Conservation (phyloP, 2,888 invertebrate species). For the Drosophila dives region DNA sequence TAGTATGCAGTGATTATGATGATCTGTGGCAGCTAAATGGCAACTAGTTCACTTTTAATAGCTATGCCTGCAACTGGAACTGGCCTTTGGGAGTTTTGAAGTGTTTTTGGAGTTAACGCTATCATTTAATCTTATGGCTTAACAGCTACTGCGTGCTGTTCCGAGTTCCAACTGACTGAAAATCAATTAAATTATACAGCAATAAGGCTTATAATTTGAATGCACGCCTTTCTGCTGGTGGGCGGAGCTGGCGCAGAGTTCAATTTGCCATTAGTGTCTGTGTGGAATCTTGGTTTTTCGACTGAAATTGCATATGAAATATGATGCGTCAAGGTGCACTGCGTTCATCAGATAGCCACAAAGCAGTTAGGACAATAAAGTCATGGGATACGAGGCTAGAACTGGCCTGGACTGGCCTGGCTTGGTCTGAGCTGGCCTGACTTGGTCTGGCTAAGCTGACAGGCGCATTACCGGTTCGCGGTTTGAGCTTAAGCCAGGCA, state of each 20-base stretch:
- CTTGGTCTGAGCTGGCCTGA: background rate
- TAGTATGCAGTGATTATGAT: constrained; percentile 40
- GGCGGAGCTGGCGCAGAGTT: constrained; percentile 3
- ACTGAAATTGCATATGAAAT: constrained; percentile 63
- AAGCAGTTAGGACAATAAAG: constrained; percentile 53
- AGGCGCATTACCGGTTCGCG: constrained; percentile 38
- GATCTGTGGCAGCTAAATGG: constrained; percentile 36
- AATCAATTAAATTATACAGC: constrained; percentile 70
- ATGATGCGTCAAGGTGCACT: constrained; percentile 52
- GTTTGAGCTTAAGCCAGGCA: constrained; percentile 11
- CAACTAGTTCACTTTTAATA: constrained; percentile 43
- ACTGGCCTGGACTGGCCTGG: background rate
- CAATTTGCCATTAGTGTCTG: constrained; percentile 51
- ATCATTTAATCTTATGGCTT: constrained; percentile 71
- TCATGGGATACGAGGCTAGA: constrained; percentile 7
- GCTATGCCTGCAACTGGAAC: constrained; percentile 7
- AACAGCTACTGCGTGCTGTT: constrained; percentile 32
- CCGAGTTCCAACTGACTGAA: constrained; percentile 14
- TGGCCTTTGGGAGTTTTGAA: background rate
- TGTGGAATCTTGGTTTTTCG: constrained; percentile 7
- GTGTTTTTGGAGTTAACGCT: constrained; percentile 62
- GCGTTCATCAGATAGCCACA: constrained; percentile 61
- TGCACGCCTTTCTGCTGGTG: constrained; percentile 28
- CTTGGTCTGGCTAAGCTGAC: constrained; percentile 53
- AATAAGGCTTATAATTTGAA: constrained; percentile 54